Percentiles rank a stretch among this genome's conserved stretches.
Conservation (phyloP, 2,113 vertebrate species). For the Furnarius figulus region DNA sequence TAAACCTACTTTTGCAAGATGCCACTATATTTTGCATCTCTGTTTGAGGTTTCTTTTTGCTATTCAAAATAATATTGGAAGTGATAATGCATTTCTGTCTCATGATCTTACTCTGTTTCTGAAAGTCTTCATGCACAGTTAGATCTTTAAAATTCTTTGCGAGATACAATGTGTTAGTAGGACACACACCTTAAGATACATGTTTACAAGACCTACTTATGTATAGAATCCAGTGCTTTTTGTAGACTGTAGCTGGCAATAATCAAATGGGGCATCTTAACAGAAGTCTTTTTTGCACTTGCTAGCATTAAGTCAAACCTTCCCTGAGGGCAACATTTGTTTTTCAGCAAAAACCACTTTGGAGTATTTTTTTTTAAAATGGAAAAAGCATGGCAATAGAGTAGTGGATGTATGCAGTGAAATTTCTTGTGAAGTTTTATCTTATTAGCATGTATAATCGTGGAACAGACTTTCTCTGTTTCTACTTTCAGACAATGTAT, state of each 20-base stretch:
- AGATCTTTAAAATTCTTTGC: neutral
- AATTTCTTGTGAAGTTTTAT: neutral
- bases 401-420: neutral
- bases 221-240: neutral
- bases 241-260: neutral
- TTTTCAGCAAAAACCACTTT: neutral
- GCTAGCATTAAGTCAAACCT: neutral
- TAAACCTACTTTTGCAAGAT: neutral
- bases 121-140: neutral
- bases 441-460: neutral
- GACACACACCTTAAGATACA: accelerated
- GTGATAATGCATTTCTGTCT: neutral
- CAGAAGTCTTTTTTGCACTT: neutral
- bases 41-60: neutral
- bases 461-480: neutral
- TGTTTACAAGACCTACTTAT: neutral
- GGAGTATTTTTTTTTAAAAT: neutral
- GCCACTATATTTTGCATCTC: neutral
- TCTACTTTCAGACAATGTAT: neutral
- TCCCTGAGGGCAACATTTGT: neutral
- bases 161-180: accelerated
- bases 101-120: neutral
- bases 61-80: neutral
- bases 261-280: neutral
- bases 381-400: neutral